Evolutionary conservation across 2,113 vertebrate genomes (phyloP), one percentile per base, ranked within the genome.

Genomic region (Neopipo cinnamomea): DNA sequence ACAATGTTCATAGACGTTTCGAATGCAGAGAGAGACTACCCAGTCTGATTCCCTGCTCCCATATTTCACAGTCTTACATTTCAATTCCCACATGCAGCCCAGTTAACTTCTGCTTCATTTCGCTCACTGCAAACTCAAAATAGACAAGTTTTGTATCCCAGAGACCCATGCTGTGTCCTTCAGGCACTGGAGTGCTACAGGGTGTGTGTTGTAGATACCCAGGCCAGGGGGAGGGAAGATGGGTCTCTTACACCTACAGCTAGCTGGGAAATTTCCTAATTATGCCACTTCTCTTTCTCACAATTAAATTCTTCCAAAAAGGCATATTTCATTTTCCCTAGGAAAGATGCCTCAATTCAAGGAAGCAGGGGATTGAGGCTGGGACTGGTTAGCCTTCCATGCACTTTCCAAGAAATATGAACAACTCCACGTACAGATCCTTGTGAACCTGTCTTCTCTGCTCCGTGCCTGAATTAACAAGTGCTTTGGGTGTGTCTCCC

Each of bases 381-480:
- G n/a, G n/a, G 21, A 30, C 35, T 53, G 41, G 31, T 27, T 47
- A 62, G 27, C 20, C 42, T 65, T 76, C 59, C 2, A 1, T 1
- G 0, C 1, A 2, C 49, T 66, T 55, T 37, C 33, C 0, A 0
- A 63, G 31, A 66, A 85, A 49, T 13, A 47, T 0, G 3, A 77
- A 37, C 11, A 44, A 14, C 20, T 50, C 22, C 25, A 16, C 0
- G 0, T 2, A 74, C 5, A 33, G 37, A 12, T 46, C 39, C 21
- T 50, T 58, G 15, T 1, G 23, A 87, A 78, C 25, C 27, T 41
- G 15, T 37, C 68, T 59, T 74, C 72, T 84, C 24, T 22, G 33
- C 73, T 87, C 68, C 25, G 5, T 53, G 73, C 42, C 50, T 0
- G 0, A 62, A 25, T 35, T 75, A 91, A 53, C 44, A 41, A 84